phyloP scores from a whole-genome alignment of 2,888 invertebrate species.

The Amphipyra berbera region DNA sequence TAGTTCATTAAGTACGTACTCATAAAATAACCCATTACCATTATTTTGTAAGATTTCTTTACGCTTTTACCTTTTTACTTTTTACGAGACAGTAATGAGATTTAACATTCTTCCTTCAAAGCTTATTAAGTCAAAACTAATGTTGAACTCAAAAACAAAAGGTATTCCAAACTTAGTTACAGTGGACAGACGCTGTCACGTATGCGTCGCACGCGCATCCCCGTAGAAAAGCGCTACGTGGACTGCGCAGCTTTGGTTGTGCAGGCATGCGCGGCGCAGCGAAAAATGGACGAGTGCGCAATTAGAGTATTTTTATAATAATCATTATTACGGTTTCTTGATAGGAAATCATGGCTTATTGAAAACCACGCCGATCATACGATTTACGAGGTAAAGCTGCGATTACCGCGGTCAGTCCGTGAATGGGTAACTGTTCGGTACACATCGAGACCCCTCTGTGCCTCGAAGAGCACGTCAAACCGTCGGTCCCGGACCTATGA shows the following conservation, averaged over 20 bases:
- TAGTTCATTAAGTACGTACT: slow-evolving; percentile 11
- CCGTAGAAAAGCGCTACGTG: neutral
- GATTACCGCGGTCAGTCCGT: too few species aligned
- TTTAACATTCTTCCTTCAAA: neutral
- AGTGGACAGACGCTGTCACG: slow-evolving; percentile 8
- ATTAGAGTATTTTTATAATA: neutral
- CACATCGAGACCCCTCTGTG: too few species aligned
- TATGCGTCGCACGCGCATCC: slow-evolving; percentile 16
- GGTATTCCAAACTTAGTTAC: slow-evolving; percentile 18
- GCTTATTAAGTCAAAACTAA: neutral
- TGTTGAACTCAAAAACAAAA: slow-evolving; percentile 13
- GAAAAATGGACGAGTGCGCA: slow-evolving; percentile 12
- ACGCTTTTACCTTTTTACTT: neutral
- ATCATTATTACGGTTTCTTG: too few species aligned
- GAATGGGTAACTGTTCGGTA: too few species aligned
- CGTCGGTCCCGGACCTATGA: too few species aligned
- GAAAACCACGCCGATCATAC: too few species aligned
- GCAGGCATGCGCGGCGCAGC: neutral
- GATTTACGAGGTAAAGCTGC: too few species aligned
- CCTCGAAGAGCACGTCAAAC: too few species aligned
- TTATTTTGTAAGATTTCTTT: slow-evolving; percentile 3
- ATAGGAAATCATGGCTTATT: too few species aligned
- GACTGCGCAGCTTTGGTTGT: neutral
- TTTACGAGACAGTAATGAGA: slow-evolving; percentile 7
- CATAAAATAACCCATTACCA: slow-evolving; percentile 3